These are phyloP conservation scores for Laupala kohalensis DNA, from an alignment of 1,140 invertebrate species.

Conservation along the genomic window DNA sequence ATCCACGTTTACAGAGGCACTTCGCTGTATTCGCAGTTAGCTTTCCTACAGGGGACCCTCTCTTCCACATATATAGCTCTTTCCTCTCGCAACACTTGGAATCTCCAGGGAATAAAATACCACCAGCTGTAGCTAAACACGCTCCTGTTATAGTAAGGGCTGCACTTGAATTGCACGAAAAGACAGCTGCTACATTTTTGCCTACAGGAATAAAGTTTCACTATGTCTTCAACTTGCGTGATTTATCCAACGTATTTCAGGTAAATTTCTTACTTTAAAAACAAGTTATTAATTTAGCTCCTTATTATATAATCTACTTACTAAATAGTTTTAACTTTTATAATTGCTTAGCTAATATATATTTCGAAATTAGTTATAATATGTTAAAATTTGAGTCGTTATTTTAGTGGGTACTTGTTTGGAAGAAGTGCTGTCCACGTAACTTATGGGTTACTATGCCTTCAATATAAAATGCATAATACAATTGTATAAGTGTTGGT, in stretches of 20 bases:
- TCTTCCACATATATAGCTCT: constrained; percentile 69
- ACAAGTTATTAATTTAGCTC: neutral
- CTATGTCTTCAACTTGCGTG: constrained; percentile 85
- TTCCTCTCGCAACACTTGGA: constrained; percentile 67
- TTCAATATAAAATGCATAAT: too few relatives aligned
- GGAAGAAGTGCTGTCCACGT: too few relatives aligned
- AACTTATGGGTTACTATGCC: too few relatives aligned
- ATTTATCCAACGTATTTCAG: constrained; percentile 82
- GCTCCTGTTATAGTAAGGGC: constrained; percentile 47
- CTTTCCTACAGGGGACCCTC: constrained; percentile 69
- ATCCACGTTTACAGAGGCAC: constrained; percentile 80
- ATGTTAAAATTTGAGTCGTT: too few relatives aligned
- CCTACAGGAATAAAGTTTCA: constrained; percentile 92
- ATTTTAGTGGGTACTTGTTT: too few relatives aligned
- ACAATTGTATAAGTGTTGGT: too few relatives aligned
- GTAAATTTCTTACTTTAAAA: constrained; percentile 20
- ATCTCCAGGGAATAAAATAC: constrained; percentile 53
- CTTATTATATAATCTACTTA: neutral
- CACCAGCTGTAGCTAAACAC: constrained; percentile 40
- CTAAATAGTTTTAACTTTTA: neutral
- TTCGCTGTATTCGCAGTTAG: constrained; percentile 86
- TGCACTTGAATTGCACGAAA: constrained; percentile 65
- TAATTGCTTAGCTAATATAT: neutral
- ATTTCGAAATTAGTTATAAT: neutral
- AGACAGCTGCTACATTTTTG: constrained; percentile 59